Conservation (phyloP, 2,888 invertebrate genomes). For the Pachliopta kotzebuea region DNA sequence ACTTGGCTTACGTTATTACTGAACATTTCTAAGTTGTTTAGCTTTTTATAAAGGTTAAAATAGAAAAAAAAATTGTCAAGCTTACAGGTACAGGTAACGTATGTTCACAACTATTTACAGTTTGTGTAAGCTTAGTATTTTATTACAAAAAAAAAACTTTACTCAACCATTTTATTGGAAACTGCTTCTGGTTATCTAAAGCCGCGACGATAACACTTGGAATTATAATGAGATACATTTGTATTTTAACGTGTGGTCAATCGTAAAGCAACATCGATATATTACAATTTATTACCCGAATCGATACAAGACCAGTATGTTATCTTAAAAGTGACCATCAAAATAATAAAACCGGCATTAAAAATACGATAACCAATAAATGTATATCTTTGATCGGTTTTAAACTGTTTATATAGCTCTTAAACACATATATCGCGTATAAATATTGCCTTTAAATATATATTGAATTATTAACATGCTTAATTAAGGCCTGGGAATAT, state of each 20-base stretch:
- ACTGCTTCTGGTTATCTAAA: neutral
- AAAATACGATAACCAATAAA: conserved; percentile 15
- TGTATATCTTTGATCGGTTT: conserved; percentile 15
- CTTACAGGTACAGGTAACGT: neutral
- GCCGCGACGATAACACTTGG: neutral
- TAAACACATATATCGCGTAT: conserved; percentile 13
- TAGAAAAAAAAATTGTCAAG: too few relatives aligned
- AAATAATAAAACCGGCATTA: conserved; percentile 14
- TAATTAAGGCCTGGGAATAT: conserved; percentile 23
- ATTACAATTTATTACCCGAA: conserved; percentile 11
- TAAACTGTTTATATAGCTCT: conserved; percentile 25
- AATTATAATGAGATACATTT: conserved; percentile 3
- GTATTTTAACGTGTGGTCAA: conserved; percentile 10
- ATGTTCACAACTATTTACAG: neutral
- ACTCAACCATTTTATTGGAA: too few relatives aligned
- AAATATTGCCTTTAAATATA: conserved; percentile 20
- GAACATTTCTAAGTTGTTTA: too few relatives aligned
- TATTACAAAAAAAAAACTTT: too few relatives aligned
- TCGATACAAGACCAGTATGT: conserved; percentile 17
- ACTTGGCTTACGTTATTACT: too few relatives aligned
- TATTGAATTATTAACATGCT: conserved; percentile 16
- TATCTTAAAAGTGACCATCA: conserved; percentile 25
- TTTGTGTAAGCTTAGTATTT: neutral
- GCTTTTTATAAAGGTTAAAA: too few relatives aligned
- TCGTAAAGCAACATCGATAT: conserved; percentile 8